Evolutionary conservation across 2,888 invertebrate genomes (phyloP).

Genomic region (Scaptomyza caliginosa): DNA sequence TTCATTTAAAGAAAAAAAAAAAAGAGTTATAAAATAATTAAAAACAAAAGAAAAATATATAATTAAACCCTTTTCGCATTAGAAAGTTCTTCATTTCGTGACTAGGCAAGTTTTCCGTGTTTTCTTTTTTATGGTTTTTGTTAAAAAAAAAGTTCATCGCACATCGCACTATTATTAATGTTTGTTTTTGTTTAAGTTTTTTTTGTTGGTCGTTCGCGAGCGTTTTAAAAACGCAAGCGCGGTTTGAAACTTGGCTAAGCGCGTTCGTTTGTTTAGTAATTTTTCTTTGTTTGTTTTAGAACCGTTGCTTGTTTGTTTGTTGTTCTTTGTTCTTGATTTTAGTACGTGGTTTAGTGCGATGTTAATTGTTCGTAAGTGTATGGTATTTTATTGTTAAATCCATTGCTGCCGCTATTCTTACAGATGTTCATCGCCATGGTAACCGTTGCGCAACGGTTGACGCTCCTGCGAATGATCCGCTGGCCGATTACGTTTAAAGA

Average conservation of each 20-base stretch:
- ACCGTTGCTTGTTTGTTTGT: conserved; percentile 27
- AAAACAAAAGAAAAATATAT: conserved; percentile 43
- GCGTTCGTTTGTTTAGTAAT: conserved; percentile 43
- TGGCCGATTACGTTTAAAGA: conserved; percentile 96
- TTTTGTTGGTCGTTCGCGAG: conserved; percentile 8
- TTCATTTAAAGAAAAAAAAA: conserved; percentile 36
- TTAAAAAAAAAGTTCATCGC: conserved; percentile 44
- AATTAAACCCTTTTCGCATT: conserved; percentile 48
- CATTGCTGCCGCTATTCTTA: conserved; percentile 82
- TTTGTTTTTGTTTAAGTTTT: conserved; percentile 12
- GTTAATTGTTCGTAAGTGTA: conserved; percentile 61
- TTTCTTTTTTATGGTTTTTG: too few relatives aligned
- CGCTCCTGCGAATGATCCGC: conserved; percentile 90
- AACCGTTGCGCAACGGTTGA: conserved; percentile 91
- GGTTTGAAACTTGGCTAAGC: conserved; percentile 54
- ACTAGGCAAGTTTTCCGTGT: conserved; percentile 73
- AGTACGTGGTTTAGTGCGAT: conserved; percentile 67
- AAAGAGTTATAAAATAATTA: conserved; percentile 29
- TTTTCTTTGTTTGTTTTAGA: conserved; percentile 13
- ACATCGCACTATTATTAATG: conserved; percentile 31
- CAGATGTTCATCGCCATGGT: conserved; percentile 90
- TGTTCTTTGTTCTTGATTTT: conserved; percentile 29
- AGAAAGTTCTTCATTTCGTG: conserved; percentile 75
- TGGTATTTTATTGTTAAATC: conserved; percentile 2
- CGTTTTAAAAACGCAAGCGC: conserved; percentile 24